Percentiles rank a stretch among this genome's conserved stretches.
phyloP scores from a whole-genome alignment of 2,797 vertebrate species.

The Eutrigla gurnardus region DNA sequence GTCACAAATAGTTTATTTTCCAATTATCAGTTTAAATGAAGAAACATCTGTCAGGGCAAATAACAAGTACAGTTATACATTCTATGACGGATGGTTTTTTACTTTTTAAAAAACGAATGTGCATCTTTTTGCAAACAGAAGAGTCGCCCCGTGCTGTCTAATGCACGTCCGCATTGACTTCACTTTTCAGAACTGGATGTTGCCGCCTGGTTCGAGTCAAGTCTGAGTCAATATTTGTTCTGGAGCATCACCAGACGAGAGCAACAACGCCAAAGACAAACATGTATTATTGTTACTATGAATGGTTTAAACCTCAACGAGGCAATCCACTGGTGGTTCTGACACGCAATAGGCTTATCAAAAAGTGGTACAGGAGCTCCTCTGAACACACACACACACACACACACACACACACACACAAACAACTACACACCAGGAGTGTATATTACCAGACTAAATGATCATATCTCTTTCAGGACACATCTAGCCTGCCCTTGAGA shows the following conservation, averaged over 20 bases:
- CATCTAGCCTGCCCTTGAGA: constrained; percentile 7
- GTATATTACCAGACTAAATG: constrained; percentile 37
- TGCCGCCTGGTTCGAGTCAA: neutral
- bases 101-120: neutral
- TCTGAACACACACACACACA: neutral
- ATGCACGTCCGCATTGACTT: too few relatives aligned
- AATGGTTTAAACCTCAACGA: constrained; percentile 8
- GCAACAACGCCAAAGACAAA: constrained; percentile 9
- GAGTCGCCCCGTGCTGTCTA: too few relatives aligned
- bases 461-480: constrained; percentile 43
- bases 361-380: constrained; percentile 7
- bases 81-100: neutral
- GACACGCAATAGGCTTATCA: constrained; percentile 3
- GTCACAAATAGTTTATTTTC: neutral
- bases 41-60: neutral
- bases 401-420: constrained; percentile 1
- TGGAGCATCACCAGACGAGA: neutral
- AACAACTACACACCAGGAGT: constrained; percentile 9
- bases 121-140: too few relatives aligned
- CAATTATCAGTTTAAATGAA: neutral
- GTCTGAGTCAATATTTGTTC: constrained; percentile 8
- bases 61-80: neutral
- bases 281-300: constrained; percentile 13
- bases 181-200: too few relatives aligned
- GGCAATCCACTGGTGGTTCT: neutral